Conservation (phyloP, 2,797 vertebrate genomes). For the Sorex maritimensis region DNA sequence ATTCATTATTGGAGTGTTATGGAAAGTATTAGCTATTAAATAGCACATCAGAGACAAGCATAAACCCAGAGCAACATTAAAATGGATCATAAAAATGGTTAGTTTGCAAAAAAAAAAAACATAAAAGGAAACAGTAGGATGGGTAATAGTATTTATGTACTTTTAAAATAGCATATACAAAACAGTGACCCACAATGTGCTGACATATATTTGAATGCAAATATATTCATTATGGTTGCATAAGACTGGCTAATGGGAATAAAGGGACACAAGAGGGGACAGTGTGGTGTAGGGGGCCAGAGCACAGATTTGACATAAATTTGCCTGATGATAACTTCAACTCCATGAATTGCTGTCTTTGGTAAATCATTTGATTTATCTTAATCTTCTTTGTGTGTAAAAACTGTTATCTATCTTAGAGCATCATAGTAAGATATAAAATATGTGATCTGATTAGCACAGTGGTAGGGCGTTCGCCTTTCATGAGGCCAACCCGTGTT, state of each 20-base stretch:
- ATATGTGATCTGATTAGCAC: not conserved
- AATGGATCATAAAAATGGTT: not conserved
- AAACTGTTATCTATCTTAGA: not conserved
- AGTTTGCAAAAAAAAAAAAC: not conserved
- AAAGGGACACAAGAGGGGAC: not conserved
- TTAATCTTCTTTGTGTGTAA: not conserved
- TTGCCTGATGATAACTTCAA: not conserved
- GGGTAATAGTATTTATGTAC: not conserved
- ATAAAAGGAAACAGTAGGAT: not conserved
- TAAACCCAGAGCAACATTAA: not conserved
- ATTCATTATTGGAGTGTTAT: not conserved
- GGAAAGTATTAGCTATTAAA: not conserved
- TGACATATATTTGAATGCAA: conserved; percentile 55
- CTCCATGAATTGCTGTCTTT: not conserved
- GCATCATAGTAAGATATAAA: not conserved
- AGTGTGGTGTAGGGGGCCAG: not conserved
- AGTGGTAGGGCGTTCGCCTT: no score
- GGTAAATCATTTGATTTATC: not conserved
- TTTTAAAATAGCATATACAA: not conserved
- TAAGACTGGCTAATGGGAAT: not conserved
- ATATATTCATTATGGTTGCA: not conserved
- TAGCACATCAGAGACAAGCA: not conserved
- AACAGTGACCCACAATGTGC: not conserved
- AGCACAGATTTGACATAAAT: not conserved
- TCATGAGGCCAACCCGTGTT: no score